phyloP scores from a whole-genome alignment of 2,113 vertebrate genomes.

The human region GRCh38 chr14:60503001-60503500 shows the following conservation, averaged over 20 bases:
- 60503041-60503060: slow-evolving; percentile 76
- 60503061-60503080: slow-evolving; percentile 49
- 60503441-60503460: slow-evolving; percentile 14
- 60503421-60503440: not conserved
- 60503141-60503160: slow-evolving; percentile 46
- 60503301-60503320: slow-evolving; percentile 45
- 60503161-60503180: slow-evolving; percentile 49
- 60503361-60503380: not conserved
- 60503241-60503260: slow-evolving; percentile 36
- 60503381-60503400: not conserved
- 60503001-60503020: slow-evolving; percentile 77
- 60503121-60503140: slow-evolving; percentile 46
- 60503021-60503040: slow-evolving; percentile 72
- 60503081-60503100: slow-evolving; percentile 62
- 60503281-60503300: not conserved
- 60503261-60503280: not conserved
- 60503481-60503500: slow-evolving; percentile 13
- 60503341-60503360: not conserved
- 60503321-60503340: not conserved
- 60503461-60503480: not conserved
- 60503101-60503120: slow-evolving; percentile 59
- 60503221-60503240: slow-evolving; percentile 36
- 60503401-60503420: slow-evolving; percentile 7
- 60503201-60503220: not conserved
- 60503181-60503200: slow-evolving; percentile 25